These are phyloP conservation scores for Sylvilagus floridanus DNA, from an alignment of 2,797 vertebrate genomes.

Conservation along the genomic window DNA sequence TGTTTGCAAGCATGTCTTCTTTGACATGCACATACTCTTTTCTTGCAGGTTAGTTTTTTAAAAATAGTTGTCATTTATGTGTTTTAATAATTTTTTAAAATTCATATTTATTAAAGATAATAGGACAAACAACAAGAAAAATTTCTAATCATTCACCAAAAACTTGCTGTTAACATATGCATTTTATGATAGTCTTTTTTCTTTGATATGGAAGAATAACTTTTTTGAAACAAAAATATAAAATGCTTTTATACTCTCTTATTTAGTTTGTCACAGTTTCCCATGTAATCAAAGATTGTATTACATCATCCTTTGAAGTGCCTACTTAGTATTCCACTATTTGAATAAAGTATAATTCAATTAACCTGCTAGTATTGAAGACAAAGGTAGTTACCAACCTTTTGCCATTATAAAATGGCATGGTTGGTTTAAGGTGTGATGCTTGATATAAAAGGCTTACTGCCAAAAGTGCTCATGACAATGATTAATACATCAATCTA, in stretches of 20 bases:
- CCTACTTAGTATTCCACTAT: not conserved
- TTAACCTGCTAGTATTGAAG: not conserved
- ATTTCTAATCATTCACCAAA: not conserved
- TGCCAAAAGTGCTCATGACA: not conserved
- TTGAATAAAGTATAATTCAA: not conserved
- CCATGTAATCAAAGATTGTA: not conserved
- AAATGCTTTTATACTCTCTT: not conserved
- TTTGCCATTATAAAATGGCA: not conserved
- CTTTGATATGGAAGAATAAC: not conserved
- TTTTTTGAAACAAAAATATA: not conserved
- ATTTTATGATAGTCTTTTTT: not conserved
- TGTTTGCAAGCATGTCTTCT: conserved; percentile 29
- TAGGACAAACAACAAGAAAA: not conserved
- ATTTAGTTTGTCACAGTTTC: not conserved
- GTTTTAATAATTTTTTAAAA: conserved; percentile 7
- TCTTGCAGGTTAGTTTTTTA: conserved; percentile 5
- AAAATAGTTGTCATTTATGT: not conserved
- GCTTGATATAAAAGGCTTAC: not conserved
- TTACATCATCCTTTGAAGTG: not conserved
- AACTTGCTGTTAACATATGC: not conserved
- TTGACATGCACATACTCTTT: not conserved
- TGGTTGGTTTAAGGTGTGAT: not conserved
- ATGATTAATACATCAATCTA: not conserved
- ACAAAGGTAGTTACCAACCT: not conserved
- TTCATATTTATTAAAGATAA: not conserved